Base-by-base conservation (phyloP, 2,113 vertebrate genomes). In the Scalopus aquaticus region DNA sequence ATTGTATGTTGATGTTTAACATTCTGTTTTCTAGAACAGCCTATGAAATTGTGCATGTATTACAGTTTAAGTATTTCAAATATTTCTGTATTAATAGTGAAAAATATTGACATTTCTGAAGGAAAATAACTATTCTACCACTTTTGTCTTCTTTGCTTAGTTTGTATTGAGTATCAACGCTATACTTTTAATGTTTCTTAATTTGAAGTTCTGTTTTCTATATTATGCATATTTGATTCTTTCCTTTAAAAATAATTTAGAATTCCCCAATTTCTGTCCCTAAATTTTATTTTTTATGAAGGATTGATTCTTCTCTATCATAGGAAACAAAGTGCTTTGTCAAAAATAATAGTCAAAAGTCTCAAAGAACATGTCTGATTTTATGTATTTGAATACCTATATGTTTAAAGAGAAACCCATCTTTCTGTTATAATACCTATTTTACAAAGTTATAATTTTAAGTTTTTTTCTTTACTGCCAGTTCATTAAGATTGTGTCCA, bases 271-370 rank as follows among this genome's bases (percentile, higher is more conserved):
- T 42, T 73, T 19, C 39, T 92, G 11, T 79, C 70, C 49, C 54
- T 65, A 80, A 54, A 19, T 39, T 93, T 81, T 93, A 30, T 91
- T 83, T n/a, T 96, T 91, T 42, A 37, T 22, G 35, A 72, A 90
- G 67, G 17, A 6, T 84, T 95, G 77, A 60, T 69, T 81, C 94
- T 95, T 92, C 65, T 30, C 26, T 82, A 17, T 73, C 22, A 37
- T 82, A 78, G 60, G 28, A 85, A 89, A 87, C 42, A 88, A 81
- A 77, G 74, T 9, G 19, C 70, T 67, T 93, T 76, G 46, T 83
- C 84, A 78, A 95, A 74, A 89, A 76, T 64, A 60, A 28, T 32
- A 74, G 49, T 74, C 30, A 78, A 20, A 92, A 67, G 6, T 93
- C 35, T 77, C 32, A 88, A 85, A 78, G 28, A 87, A 35, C 32